A percentile compares a stretch with the other conserved stretches of the same genome.
These are phyloP conservation scores for Onychorhynchus coronatus DNA, from an alignment of 2,113 vertebrate species.

Conservation along the genomic window DNA sequence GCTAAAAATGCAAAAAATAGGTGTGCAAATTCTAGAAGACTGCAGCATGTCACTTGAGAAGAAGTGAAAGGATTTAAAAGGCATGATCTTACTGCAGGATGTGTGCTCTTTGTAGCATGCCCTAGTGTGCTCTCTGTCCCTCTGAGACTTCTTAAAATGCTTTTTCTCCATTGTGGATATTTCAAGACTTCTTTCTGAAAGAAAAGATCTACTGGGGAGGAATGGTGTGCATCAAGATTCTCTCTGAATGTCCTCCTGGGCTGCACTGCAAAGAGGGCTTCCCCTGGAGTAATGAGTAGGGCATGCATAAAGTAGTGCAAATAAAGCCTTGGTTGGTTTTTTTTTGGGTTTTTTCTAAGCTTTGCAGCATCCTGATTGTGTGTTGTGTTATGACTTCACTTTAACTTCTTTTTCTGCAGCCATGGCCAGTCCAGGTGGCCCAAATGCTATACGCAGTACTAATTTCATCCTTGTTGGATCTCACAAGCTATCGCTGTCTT, in stretches of 20 bases:
- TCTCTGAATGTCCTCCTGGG: not conserved
- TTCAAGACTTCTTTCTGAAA: not conserved
- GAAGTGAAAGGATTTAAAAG: not conserved
- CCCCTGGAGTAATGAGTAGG: not conserved
- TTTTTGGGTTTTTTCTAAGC: not conserved
- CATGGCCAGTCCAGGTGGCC: constrained; percentile 89
- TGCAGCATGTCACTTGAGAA: not conserved
- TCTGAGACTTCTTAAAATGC: not conserved
- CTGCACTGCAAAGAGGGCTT: not conserved
- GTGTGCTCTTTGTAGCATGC: not conserved
- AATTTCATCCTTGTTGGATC: constrained; percentile 88
- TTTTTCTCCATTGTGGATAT: not conserved
- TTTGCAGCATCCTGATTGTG: not conserved
- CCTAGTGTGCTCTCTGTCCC: not conserved
- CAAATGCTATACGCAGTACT: constrained; percentile 87
- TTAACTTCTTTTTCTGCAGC: constrained; percentile 64
- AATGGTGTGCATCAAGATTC: not conserved
- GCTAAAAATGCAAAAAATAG: not conserved
- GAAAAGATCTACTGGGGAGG: not conserved
- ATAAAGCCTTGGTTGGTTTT: not conserved
- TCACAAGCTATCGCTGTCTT: constrained; percentile 82
- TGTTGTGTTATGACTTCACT: not conserved
- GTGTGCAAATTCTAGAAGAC: fast-evolving
- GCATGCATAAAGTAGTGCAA: not conserved
- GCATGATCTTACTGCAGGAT: not conserved